Evolutionary conservation across 2,113 vertebrate species (phyloP).

Genomic region (Gulo gulo): DNA sequence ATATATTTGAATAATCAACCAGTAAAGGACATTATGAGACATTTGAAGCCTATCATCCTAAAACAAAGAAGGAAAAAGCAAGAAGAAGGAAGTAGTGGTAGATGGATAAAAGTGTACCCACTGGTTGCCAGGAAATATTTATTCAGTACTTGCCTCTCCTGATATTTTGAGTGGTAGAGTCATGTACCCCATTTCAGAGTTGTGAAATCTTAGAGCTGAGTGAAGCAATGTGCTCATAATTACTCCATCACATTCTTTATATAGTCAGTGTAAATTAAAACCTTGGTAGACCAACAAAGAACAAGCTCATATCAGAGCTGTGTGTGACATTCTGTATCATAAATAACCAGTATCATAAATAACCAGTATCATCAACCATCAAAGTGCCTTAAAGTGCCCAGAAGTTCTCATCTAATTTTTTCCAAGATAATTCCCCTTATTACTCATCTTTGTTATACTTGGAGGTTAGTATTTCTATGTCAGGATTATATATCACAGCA

Average conservation of each 20-base stretch:
- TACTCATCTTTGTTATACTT: not conserved
- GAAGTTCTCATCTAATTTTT: not conserved
- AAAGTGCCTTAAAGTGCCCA: not conserved
- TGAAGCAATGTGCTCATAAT: not conserved
- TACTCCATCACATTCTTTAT: not conserved
- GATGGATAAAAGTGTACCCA: not conserved
- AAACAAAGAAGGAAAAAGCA: not conserved
- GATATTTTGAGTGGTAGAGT: not conserved
- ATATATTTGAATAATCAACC: not conserved
- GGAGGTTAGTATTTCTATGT: not conserved
- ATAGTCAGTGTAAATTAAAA: not conserved
- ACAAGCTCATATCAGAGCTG: not conserved
- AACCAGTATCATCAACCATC: not conserved
- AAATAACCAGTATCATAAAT: too few species aligned
- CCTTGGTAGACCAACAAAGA: not conserved
- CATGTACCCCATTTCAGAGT: not conserved
- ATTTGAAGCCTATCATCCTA: not conserved
- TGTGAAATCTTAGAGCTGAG: not conserved
- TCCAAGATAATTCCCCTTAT: not conserved
- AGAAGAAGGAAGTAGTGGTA: not conserved
- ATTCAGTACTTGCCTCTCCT: not conserved
- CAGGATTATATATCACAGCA: not conserved
- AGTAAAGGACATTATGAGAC: not conserved
- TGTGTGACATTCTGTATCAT: not conserved
- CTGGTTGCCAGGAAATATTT: not conserved